These are phyloP conservation scores for Linnaemya tessellans DNA, from an alignment of 2,888 invertebrate genomes.

Conservation along the genomic window DNA sequence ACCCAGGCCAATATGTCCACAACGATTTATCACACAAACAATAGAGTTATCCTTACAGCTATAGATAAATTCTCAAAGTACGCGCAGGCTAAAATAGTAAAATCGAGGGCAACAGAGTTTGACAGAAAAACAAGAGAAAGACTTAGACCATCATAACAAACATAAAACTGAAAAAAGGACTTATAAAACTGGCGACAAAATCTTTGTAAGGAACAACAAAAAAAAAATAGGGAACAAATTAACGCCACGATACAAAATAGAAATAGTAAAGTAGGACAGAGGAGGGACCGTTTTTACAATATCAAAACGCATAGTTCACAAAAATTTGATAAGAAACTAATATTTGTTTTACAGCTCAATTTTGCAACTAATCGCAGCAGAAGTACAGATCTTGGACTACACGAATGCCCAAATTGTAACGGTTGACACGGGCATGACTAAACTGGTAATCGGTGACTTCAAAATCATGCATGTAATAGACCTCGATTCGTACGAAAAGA, in stretches of 20 bases:
- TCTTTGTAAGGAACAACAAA: constrained; percentile 16
- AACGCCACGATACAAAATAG: constrained; percentile 16
- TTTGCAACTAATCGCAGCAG: background rate
- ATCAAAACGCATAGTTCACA: constrained; percentile 7
- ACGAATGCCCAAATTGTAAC: constrained; percentile 30
- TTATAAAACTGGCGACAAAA: background rate
- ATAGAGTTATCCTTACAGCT: constrained; percentile 27
- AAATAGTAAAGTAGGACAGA: constrained; percentile 27
- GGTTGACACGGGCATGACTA: constrained; percentile 14
- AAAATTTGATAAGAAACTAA: constrained; percentile 17
- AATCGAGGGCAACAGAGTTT: constrained; percentile 41
- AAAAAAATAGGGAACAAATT: constrained; percentile 40
- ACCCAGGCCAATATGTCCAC: constrained; percentile 35
- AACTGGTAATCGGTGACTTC: constrained; percentile 11
- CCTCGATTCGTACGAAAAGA: constrained; percentile 3
- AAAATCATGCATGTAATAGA: constrained; percentile 19
- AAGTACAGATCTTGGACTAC: constrained; percentile 31
- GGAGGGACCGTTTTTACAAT: constrained; percentile 7
- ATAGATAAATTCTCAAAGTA: constrained; percentile 44
- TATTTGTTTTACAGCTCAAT: constrained; percentile 4
- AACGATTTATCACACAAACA: constrained; percentile 36
- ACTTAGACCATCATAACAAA: background rate
- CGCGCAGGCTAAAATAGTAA: constrained; percentile 40
- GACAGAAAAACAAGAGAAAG: constrained; percentile 4
- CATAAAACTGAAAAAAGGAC: background rate